These are phyloP conservation scores for Nephotettix cincticeps DNA, from an alignment of 1,140 invertebrate species.

Conservation along the genomic window DNA sequence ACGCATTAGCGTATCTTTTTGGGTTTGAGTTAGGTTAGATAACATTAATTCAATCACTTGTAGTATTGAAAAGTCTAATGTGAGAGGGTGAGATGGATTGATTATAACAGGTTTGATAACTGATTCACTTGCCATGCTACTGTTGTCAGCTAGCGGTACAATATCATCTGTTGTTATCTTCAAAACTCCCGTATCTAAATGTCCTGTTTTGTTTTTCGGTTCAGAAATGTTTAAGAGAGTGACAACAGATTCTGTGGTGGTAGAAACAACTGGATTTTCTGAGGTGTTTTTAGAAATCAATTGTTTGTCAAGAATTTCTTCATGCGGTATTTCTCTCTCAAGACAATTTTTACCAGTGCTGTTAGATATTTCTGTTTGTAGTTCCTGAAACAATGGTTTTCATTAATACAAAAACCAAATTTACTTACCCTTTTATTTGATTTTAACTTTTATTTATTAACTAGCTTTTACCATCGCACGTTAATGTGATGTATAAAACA, in stretches of 20 bases:
- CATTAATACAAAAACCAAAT: too few relatives aligned
- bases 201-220: neutral
- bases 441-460: too few relatives aligned
- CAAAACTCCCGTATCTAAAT: slow-evolving; percentile 5
- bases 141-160: neutral
- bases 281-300: too few relatives aligned
- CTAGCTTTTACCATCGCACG: too few relatives aligned
- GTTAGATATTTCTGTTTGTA: slow-evolving; percentile 26
- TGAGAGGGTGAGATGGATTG: neutral
- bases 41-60: slow-evolving; percentile 1
- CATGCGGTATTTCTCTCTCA: neutral
- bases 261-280: too few relatives aligned
- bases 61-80: neutral
- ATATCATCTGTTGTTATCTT: slow-evolving; percentile 27
- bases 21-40: neutral
- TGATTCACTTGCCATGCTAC: neutral
- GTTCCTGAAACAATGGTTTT: slow-evolving; percentile 34
- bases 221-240: neutral
- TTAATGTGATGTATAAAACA: too few relatives aligned
- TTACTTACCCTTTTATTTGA: too few relatives aligned
- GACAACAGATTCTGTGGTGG: neutral
- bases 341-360: neutral
- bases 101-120: neutral
- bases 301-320: neutral
- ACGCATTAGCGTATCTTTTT: neutral